Conservation (phyloP, 2,888 invertebrate genomes). For the Brachycybe producta region DNA sequence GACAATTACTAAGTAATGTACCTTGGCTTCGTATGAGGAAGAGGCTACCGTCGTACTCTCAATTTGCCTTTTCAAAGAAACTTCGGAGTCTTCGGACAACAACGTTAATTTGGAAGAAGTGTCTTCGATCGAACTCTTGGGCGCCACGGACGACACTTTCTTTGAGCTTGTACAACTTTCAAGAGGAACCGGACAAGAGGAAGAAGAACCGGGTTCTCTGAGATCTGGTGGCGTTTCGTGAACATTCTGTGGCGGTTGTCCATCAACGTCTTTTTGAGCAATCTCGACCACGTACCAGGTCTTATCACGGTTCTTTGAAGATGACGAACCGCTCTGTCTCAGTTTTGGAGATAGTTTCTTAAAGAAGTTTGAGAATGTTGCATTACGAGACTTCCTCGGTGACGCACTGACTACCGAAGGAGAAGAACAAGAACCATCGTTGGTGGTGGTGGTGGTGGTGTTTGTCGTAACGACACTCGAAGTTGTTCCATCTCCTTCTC, state of each 20-base stretch:
- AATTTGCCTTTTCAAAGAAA: too few species aligned
- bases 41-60: too few species aligned
- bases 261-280: constrained; percentile 20
- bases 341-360: constrained; percentile 22
- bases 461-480: constrained; percentile 5
- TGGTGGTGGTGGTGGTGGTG: not conserved
- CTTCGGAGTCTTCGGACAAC: too few species aligned
- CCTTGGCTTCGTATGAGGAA: too few species aligned
- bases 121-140: too few species aligned
- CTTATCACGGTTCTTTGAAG: constrained; percentile 20
- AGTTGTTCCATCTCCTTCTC: not conserved
- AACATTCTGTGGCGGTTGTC: constrained; percentile 15
- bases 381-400: constrained; percentile 21
- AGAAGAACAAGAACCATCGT: not conserved
- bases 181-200: too few species aligned
- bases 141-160: too few species aligned
- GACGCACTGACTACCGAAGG: constrained; percentile 4
- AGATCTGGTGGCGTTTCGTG: too few species aligned
- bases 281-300: constrained; percentile 24
- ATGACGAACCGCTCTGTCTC: constrained; percentile 18
- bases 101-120: too few species aligned
- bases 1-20: too few species aligned
- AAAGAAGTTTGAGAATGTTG: constrained; percentile 22
- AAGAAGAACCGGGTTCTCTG: constrained; percentile 21
- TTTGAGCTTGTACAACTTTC: too few species aligned